Evolutionary conservation across 1,140 invertebrate species (phyloP).

Genomic region (Solen grandis): DNA sequence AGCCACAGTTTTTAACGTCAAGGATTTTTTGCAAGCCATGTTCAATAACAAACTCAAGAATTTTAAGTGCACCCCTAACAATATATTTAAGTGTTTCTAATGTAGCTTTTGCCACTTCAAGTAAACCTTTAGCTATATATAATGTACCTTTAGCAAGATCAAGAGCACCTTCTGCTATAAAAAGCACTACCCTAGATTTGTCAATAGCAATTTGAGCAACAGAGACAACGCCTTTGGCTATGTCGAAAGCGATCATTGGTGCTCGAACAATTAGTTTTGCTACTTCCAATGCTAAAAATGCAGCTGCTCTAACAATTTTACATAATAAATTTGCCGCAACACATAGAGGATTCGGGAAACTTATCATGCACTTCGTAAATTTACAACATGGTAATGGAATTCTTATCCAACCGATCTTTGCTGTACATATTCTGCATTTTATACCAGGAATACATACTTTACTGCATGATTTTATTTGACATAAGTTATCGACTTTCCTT

Average conservation of each 20-base stretch:
- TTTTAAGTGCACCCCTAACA: constrained; percentile 18
- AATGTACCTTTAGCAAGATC: constrained; percentile 13
- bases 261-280: constrained; percentile 40
- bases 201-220: constrained; percentile 46
- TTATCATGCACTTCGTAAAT: constrained; percentile 42
- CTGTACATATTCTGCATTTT: constrained; percentile 26
- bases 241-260: constrained; percentile 33
- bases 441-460: constrained; percentile 47
- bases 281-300: constrained; percentile 28
- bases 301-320: constrained; percentile 11
- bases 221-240: constrained; percentile 29
- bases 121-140: constrained; percentile 18
- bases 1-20: constrained; percentile 53
- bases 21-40: constrained; percentile 28
- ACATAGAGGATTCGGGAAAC: constrained; percentile 37
- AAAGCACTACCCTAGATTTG: constrained; percentile 31
- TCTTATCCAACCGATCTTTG: background rate
- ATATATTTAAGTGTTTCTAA: constrained; percentile 44
- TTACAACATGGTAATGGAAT: constrained; percentile 36
- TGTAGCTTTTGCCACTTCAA: constrained; percentile 25
- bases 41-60: constrained; percentile 34
- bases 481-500: constrained; percentile 52
- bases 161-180: constrained; percentile 20
- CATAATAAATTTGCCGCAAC: constrained; percentile 35
- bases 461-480: constrained; percentile 32